Evolutionary conservation across 2,888 invertebrate species (phyloP).

Genomic region (Drosophila birchii): DNA sequence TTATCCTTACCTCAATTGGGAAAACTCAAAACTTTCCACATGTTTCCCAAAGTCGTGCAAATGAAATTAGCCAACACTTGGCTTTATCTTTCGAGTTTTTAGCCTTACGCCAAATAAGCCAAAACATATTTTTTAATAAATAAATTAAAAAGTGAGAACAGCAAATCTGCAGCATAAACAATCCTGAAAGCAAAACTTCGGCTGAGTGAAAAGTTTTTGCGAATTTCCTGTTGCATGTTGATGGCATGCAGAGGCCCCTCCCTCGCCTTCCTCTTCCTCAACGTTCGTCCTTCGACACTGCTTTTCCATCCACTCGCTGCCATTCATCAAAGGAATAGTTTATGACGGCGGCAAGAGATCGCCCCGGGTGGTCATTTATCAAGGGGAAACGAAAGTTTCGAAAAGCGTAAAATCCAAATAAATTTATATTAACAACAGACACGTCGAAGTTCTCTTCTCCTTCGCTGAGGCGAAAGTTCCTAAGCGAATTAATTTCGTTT

Average conservation of each 20-base stretch:
- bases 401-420: slow-evolving; percentile 44
- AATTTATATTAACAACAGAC: slow-evolving; percentile 42
- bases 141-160: slow-evolving; percentile 32
- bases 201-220: slow-evolving; percentile 45
- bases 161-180: slow-evolving; percentile 32
- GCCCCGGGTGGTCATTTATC: slow-evolving; percentile 35
- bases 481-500: slow-evolving; percentile 30
- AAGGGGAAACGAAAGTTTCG: slow-evolving; percentile 30
- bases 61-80: slow-evolving; percentile 16
- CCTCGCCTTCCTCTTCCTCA: neutral
- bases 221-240: slow-evolving; percentile 53
- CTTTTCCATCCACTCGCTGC: slow-evolving; percentile 4
- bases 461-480: slow-evolving; percentile 12
- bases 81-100: neutral
- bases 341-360: slow-evolving; percentile 31
- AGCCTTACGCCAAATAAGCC: slow-evolving; percentile 5
- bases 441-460: slow-evolving; percentile 14
- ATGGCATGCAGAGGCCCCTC: slow-evolving; percentile 14
- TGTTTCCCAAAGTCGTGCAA: neutral
- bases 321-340: slow-evolving; percentile 51
- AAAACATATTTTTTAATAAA: slow-evolving; percentile 45
- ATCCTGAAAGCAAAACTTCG: slow-evolving; percentile 22
- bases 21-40: neutral
- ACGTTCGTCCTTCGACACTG: slow-evolving; percentile 5
- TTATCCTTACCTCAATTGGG: neutral